phyloP scores from a whole-genome alignment of 2,797 vertebrate genomes.

The Astyanax mexicanus region DNA sequence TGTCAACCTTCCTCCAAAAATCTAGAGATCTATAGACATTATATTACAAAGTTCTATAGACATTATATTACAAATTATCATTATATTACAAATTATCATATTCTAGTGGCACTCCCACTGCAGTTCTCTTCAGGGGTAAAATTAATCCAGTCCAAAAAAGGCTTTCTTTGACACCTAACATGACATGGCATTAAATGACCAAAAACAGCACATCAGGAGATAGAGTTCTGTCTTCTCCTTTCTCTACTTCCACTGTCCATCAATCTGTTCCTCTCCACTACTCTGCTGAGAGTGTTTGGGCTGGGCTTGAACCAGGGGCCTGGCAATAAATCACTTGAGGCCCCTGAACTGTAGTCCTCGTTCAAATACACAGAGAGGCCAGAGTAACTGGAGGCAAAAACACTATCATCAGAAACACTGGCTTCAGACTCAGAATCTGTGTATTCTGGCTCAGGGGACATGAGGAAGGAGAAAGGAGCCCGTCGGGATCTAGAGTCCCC shows the following conservation, averaged over 20 bases:
- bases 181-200: background rate
- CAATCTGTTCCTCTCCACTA: slow-evolving; percentile 57
- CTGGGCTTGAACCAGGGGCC: slow-evolving; percentile 74
- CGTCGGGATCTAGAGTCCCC: slow-evolving; percentile 14
- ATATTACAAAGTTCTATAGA: no score
- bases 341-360: slow-evolving; percentile 38
- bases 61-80: no score
- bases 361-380: slow-evolving; percentile 36
- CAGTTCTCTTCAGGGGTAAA: background rate
- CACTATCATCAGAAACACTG: slow-evolving; percentile 69
- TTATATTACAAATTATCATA: no score
- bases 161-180: background rate
- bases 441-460: slow-evolving; percentile 62
- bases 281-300: slow-evolving; percentile 60
- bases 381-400: slow-evolving; percentile 56
- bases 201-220: slow-evolving; percentile 10
- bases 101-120: background rate
- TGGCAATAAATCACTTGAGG: slow-evolving; percentile 35
- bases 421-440: slow-evolving; percentile 65
- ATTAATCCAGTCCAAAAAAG: background rate
- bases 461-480: slow-evolving; percentile 74
- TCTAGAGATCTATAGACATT: no score
- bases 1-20: no score
- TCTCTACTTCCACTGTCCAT: slow-evolving; percentile 26
- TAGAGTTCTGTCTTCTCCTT: slow-evolving; percentile 8